Conservation (phyloP, 92 coral and sea anemone genomes). For the Actinostola sp. region DNA sequence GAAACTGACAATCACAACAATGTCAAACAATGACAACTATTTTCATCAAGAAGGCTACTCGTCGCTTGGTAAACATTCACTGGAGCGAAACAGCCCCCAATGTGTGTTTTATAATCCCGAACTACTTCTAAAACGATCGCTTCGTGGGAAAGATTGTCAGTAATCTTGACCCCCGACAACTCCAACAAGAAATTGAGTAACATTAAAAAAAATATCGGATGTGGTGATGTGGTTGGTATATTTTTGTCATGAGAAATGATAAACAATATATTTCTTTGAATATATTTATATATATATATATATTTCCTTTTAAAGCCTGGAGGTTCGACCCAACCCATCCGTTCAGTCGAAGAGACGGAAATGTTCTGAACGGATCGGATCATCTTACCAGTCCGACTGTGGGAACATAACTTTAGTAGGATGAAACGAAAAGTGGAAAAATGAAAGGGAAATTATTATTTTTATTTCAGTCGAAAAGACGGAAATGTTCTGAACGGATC, state of each 20-base stretch:
- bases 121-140: too few relatives aligned
- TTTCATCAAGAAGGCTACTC: constrained; percentile 4
- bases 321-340: constrained; percentile 7
- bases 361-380: not conserved
- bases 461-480: not conserved
- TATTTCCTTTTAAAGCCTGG: constrained; percentile 6
- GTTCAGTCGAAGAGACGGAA: not conserved
- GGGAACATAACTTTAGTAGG: not conserved
- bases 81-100: constrained; percentile 13
- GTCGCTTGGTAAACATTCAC: not conserved
- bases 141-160: too few relatives aligned
- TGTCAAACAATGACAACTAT: constrained; percentile 30
- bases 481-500: not conserved
- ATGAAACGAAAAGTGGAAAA: too few relatives aligned
- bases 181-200: too few relatives aligned
- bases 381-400: not conserved
- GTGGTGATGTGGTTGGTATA: too few relatives aligned
- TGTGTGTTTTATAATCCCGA: too few relatives aligned
- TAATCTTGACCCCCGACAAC: too few relatives aligned
- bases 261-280: too few relatives aligned
- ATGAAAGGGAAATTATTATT: too few relatives aligned
- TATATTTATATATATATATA: too few relatives aligned
- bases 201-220: too few relatives aligned
- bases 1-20: constrained; percentile 4
- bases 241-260: too few relatives aligned